Percentiles rank a stretch among this genome's conserved stretches.
Evolutionary conservation across 2,888 invertebrate genomes (phyloP).

Genomic region (Magallana nippona): DNA sequence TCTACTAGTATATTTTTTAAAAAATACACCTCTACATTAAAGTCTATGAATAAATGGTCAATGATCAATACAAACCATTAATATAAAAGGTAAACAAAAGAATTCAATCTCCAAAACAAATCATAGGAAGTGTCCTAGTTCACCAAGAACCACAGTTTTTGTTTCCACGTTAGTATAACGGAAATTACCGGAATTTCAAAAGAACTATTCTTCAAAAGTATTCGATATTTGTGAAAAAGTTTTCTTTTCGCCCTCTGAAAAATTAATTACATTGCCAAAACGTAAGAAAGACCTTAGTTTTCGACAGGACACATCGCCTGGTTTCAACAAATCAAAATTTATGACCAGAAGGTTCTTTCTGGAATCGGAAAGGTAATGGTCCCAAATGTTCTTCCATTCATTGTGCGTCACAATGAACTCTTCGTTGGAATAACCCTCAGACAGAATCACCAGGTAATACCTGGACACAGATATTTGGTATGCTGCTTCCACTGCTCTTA

Average conservation of each 20-base stretch:
- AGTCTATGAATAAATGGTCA: too few species aligned
- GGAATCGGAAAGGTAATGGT: background rate
- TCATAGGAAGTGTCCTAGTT: too few species aligned
- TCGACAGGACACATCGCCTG: background rate
- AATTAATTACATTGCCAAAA: slow-evolving; percentile 14
- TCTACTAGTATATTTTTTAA: too few species aligned
- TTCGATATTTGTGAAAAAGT: background rate
- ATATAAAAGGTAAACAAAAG: too few species aligned
- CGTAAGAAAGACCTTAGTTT: background rate
- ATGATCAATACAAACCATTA: too few species aligned
- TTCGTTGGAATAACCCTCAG: background rate
- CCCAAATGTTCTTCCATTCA: slow-evolving; percentile 18
- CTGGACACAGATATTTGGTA: background rate
- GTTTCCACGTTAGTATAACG: too few species aligned
- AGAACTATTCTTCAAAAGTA: background rate
- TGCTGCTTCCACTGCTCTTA: background rate
- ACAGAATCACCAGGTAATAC: background rate
- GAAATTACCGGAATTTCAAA: too few species aligned
- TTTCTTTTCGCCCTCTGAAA: background rate
- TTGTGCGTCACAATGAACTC: background rate
- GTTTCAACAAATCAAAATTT: background rate
- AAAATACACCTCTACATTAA: too few species aligned
- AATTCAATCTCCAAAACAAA: too few species aligned
- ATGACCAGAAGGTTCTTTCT: background rate
- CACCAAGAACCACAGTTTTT: too few species aligned